These are phyloP conservation scores for Dipodomys stephensi DNA, from an alignment of 2,113 vertebrate species.

Conservation along the genomic window DNA sequence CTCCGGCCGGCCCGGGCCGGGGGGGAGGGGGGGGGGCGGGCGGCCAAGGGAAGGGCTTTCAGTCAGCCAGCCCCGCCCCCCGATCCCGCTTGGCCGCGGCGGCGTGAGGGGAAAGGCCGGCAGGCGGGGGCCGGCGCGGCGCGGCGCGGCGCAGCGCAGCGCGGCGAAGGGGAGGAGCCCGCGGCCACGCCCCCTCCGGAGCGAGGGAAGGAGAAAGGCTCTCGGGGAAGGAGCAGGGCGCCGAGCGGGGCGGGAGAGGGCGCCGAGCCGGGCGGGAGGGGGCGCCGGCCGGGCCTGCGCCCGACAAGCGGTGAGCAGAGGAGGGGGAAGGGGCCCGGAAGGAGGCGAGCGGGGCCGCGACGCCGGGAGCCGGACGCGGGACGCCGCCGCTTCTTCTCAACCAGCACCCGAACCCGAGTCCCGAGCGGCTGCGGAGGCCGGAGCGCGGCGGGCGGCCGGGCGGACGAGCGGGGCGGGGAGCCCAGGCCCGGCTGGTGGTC, in stretches of 20 bases:
- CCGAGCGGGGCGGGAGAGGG: not conserved
- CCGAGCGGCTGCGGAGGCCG: slow-evolving; percentile 48
- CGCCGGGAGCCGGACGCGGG: slow-evolving; percentile 67
- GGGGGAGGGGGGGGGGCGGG: no score
- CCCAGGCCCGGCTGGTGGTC: slow-evolving; percentile 38
- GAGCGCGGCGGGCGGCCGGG: slow-evolving; percentile 46
- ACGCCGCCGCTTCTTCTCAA: slow-evolving; percentile 33
- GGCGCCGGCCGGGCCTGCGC: slow-evolving; percentile 70
- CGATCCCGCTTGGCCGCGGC: not conserved
- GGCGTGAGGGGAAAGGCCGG: not conserved
- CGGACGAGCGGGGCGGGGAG: slow-evolving; percentile 15
- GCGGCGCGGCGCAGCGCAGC: not conserved
- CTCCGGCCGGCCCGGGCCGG: rapidly evolving
- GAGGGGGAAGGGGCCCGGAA: slow-evolving; percentile 70
- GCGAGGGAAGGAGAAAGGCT: slow-evolving; percentile 45
- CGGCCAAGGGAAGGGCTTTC: not conserved
- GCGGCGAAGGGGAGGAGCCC: slow-evolving; percentile 17
- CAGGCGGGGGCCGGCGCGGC: not conserved
- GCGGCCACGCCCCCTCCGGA: slow-evolving; percentile 49
- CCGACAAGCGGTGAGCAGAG: slow-evolving; percentile 52
- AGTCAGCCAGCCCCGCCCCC: not conserved
- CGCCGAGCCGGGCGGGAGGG: not conserved
- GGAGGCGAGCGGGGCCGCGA: slow-evolving; percentile 65
- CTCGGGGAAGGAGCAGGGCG: slow-evolving; percentile 15
- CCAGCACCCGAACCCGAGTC: not conserved